Percentiles rank a stretch among this genome's conserved stretches.
These are phyloP conservation scores for Hydropotes inermis DNA, from an alignment of 2,113 vertebrate genomes.

Conservation along the genomic window DNA sequence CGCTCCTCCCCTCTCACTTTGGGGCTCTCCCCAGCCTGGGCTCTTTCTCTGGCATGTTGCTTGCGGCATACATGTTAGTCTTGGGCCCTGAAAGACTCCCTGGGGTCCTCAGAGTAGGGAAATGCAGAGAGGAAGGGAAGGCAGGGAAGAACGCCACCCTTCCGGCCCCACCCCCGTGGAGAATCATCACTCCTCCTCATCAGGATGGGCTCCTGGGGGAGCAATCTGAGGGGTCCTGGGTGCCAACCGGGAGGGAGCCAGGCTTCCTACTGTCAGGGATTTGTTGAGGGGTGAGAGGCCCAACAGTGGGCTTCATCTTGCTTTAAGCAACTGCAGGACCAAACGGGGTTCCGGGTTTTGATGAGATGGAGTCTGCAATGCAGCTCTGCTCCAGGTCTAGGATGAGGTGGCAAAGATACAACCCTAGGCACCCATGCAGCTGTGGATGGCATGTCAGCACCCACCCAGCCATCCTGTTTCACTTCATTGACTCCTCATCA, in stretches of 20 bases:
- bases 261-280: accelerated
- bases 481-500: not conserved
- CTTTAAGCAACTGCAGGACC: not conserved
- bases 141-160: not conserved
- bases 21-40: not conserved
- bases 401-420: not conserved
- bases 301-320: not conserved
- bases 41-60: not conserved
- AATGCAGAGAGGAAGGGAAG: not conserved
- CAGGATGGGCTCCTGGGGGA: not conserved
- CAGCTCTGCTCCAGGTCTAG: not conserved
- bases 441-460: accelerated
- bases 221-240: not conserved
- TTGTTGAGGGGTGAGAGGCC: not conserved
- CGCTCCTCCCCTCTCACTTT: too few relatives aligned
- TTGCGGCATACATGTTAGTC: too few relatives aligned
- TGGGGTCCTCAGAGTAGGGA: not conserved
- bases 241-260: not conserved
- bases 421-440: not conserved
- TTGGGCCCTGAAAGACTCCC: not conserved
- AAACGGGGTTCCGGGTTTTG: not conserved
- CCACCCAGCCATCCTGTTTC: not conserved
- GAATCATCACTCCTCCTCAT: not conserved
- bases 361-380: not conserved
- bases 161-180: accelerated